These are phyloP conservation scores for Drosophila sturtevanti DNA, from an alignment of 1,140 invertebrate genomes.

Conservation along the genomic window DNA sequence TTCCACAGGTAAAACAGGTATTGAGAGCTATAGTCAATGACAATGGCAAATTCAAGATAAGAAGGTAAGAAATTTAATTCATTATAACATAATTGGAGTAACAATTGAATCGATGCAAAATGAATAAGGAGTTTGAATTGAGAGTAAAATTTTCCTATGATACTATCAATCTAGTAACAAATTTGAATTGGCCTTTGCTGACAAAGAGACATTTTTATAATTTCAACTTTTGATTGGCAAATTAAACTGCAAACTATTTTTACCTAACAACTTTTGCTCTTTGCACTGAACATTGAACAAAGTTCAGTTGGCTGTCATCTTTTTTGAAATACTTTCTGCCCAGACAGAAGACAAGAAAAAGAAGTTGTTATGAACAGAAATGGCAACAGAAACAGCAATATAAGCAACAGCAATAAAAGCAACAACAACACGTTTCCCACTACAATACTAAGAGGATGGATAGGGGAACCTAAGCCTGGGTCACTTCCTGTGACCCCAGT, in stretches of 20 bases:
- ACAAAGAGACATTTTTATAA: conserved; percentile 34
- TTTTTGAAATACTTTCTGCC: conserved; percentile 16
- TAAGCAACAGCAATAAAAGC: too few species aligned
- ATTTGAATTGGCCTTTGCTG: conserved; percentile 11
- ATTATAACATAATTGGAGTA: too few species aligned
- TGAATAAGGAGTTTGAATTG: neutral
- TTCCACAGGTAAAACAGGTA: too few species aligned
- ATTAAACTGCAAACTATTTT: conserved; percentile 55
- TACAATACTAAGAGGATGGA: conserved; percentile 27
- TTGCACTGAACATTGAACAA: conserved; percentile 26
- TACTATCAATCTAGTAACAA: neutral
- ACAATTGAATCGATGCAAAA: too few species aligned
- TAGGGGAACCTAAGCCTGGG: conserved; percentile 7
- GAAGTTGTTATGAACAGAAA: conserved; percentile 23
- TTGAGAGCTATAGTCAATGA: too few species aligned
- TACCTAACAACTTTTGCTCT: conserved; percentile 55
- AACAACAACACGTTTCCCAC: conserved; percentile 48
- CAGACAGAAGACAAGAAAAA: conserved; percentile 5
- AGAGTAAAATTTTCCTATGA: neutral
- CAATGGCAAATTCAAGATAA: too few species aligned
- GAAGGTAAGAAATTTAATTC: too few species aligned
- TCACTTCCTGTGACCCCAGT: conserved; percentile 62
- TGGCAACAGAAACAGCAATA: too few species aligned
- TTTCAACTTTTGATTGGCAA: conserved; percentile 60
- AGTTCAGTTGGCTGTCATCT: conserved; percentile 34